Evolutionary conservation across 1,140 invertebrate genomes (phyloP).

Genomic region (Procambarus clarkii): DNA sequence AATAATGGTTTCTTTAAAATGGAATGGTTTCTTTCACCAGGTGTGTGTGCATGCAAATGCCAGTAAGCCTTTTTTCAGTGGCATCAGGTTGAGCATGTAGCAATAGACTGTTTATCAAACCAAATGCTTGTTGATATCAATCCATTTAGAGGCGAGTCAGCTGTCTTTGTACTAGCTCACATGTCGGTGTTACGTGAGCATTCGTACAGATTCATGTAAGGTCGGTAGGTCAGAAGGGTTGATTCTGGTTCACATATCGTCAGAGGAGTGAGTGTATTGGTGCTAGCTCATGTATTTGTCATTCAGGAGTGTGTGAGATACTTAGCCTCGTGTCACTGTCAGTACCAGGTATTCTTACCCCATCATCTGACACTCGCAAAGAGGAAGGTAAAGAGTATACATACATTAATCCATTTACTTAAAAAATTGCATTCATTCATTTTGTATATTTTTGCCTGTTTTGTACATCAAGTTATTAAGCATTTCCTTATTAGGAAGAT

Average conservation of each 20-base stretch:
- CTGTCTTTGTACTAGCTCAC: background rate
- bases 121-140: background rate
- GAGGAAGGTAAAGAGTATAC: background rate
- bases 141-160: background rate
- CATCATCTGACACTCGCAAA: background rate
- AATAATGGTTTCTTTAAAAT: too few species aligned
- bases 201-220: too few species aligned
- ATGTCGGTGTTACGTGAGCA: too few species aligned
- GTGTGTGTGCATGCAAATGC: background rate
- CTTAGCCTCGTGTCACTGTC: background rate
- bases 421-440: background rate
- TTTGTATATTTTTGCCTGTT: constrained; percentile 25
- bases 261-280: background rate
- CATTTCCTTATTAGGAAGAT: background rate
- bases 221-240: too few species aligned
- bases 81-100: background rate
- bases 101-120: background rate
- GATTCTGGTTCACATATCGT: background rate
- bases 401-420: constrained; percentile 10
- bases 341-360: background rate
- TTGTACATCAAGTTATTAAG: constrained; percentile 23
- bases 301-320: background rate
- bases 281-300: background rate
- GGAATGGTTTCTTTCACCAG: background rate
- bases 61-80: background rate